phyloP scores from a whole-genome alignment of 1,140 invertebrate species.

The Aporrectodea caliginosa region DNA sequence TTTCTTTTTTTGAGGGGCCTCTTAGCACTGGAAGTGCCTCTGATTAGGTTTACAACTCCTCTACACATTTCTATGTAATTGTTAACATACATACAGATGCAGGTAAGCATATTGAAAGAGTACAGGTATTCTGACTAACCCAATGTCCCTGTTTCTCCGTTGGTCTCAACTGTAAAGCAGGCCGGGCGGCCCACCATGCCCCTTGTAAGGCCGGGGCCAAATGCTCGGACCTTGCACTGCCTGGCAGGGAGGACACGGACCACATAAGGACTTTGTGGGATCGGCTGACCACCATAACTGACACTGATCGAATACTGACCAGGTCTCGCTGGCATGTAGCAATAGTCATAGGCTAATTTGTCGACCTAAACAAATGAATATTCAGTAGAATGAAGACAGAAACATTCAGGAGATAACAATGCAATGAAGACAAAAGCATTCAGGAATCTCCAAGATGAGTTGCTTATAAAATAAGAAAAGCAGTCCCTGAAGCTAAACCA shows the following conservation, averaged over 20 bases:
- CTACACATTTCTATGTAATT: too few species aligned
- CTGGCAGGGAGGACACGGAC: slow-evolving; percentile 72
- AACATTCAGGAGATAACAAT: too few species aligned
- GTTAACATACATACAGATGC: background rate
- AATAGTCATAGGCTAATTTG: background rate
- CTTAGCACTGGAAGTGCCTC: too few species aligned
- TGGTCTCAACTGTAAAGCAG: slow-evolving; percentile 83
- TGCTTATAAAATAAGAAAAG: too few species aligned
- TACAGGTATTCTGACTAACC: slow-evolving; percentile 49
- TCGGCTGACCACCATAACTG: slow-evolving; percentile 66
- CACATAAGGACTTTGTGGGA: slow-evolving; percentile 53
- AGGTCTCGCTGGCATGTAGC: slow-evolving; percentile 69
- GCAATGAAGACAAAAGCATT: too few species aligned
- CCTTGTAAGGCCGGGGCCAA: slow-evolving; percentile 78
- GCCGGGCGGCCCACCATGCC: slow-evolving; percentile 79
- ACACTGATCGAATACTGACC: slow-evolving; percentile 93
- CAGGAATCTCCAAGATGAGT: too few species aligned
- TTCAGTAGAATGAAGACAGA: too few species aligned
- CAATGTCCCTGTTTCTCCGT: slow-evolving; percentile 80
- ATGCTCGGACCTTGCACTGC: slow-evolving; percentile 75
- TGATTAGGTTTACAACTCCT: too few species aligned
- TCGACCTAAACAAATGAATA: too few species aligned
- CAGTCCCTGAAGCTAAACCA: too few species aligned
- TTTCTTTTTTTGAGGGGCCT: too few species aligned
- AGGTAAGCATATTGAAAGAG: background rate